Conservation (phyloP, 2,888 invertebrate species). For the Leptinotarsa tumamoca region DNA sequence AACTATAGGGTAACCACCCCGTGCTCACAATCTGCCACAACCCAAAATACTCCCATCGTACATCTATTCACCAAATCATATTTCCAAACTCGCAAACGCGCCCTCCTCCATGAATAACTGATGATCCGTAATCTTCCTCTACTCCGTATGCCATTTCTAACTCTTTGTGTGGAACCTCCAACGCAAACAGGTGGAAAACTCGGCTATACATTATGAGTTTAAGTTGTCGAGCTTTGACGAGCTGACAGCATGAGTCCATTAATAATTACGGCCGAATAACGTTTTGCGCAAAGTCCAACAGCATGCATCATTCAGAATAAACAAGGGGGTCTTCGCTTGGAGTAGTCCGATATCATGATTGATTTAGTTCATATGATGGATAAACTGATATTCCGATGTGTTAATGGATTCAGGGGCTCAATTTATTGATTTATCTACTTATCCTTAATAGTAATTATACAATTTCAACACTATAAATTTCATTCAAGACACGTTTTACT, state of each 20-base stretch:
- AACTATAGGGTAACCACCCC: neutral
- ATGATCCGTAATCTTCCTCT: slow-evolving; percentile 36
- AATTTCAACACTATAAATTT: too few relatives aligned
- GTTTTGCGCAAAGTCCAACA: slow-evolving; percentile 41
- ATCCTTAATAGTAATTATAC: too few relatives aligned
- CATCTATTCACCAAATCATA: slow-evolving; percentile 4
- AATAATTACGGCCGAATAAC: slow-evolving; percentile 52
- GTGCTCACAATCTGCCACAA: neutral
- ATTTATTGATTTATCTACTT: too few relatives aligned
- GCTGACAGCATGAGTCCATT: slow-evolving; percentile 51
- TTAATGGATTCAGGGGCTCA: neutral
- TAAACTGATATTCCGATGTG: neutral
- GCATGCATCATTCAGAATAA: slow-evolving; percentile 44
- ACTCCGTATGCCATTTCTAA: slow-evolving; percentile 31
- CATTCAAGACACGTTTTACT: too few relatives aligned
- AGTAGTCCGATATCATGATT: neutral
- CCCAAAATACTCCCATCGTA: neutral
- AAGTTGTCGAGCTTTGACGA: slow-evolving; percentile 46
- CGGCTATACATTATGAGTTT: slow-evolving; percentile 37
- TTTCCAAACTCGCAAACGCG: slow-evolving; percentile 1
- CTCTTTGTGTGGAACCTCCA: slow-evolving; percentile 35
- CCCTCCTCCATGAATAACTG: slow-evolving; percentile 36
- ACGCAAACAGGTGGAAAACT: slow-evolving; percentile 45
- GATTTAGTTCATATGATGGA: neutral
- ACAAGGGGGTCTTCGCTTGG: neutral